Conservation (phyloP, 2,888 invertebrate genomes). For the Sialis fuliginosa region DNA sequence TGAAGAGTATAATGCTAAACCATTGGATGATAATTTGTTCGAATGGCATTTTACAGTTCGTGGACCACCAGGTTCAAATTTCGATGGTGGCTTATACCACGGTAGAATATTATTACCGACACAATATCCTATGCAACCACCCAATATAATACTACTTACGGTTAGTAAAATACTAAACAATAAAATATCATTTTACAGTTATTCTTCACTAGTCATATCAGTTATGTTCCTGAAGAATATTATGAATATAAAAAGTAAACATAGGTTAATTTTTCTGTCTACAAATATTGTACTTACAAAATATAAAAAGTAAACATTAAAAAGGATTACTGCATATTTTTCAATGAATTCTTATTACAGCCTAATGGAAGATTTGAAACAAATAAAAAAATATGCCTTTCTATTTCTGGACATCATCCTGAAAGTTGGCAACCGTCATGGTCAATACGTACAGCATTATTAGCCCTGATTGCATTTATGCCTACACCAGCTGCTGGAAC, state of each 20-base stretch:
- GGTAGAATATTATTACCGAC: conserved; percentile 80
- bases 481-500: conserved; percentile 79
- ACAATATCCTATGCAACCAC: conserved; percentile 96
- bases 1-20: conserved; percentile 77
- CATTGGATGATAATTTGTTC: conserved; percentile 86
- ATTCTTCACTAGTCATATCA: not conserved
- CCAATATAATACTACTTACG: conserved; percentile 81
- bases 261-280: too few relatives aligned
- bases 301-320: too few relatives aligned
- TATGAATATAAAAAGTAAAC: too few relatives aligned
- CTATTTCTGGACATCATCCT: conserved; percentile 92
- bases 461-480: conserved; percentile 90
- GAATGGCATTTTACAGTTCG: conserved; percentile 96
- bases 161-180: conserved; percentile 27
- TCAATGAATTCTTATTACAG: conserved; percentile 23
- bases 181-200: not conserved
- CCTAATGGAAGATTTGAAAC: conserved; percentile 88
- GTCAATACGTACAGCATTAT: conserved; percentile 83
- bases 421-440: conserved; percentile 96
- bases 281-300: too few relatives aligned
- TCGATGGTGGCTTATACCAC: conserved; percentile 82
- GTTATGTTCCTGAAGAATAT: too few relatives aligned
- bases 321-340: too few relatives aligned
- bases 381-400: conserved; percentile 87
- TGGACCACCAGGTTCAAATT: conserved; percentile 76